Conservation (phyloP, 2,888 invertebrate species). For the Tiliacea citrago region DNA sequence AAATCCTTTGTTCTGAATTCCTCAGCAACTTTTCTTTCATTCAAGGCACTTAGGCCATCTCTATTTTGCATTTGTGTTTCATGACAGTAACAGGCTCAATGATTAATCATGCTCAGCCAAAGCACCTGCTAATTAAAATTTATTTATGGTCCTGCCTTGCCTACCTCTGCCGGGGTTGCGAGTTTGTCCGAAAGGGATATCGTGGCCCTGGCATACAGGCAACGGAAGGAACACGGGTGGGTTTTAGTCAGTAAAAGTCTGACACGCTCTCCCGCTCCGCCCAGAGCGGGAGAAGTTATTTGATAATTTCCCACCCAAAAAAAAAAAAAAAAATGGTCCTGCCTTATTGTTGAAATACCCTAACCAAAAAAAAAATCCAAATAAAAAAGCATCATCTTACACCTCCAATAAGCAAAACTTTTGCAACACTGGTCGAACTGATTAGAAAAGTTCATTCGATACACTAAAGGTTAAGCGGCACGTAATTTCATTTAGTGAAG, state of each 20-base stretch:
- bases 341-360: background rate
- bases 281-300: too few species aligned
- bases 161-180: too few species aligned
- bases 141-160: background rate
- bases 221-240: too few species aligned
- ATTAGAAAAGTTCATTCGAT: slow-evolving; percentile 66
- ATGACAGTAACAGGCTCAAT: background rate
- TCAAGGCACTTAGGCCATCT: slow-evolving; percentile 3
- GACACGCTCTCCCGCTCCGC: too few species aligned
- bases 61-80: background rate
- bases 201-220: too few species aligned
- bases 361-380: too few species aligned
- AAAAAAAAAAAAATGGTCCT: too few species aligned
- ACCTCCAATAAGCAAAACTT: slow-evolving; percentile 39
- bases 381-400: slow-evolving; percentile 4
- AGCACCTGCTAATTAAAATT: too few species aligned
- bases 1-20: slow-evolving; percentile 10
- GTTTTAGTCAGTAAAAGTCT: too few species aligned
- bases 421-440: slow-evolving; percentile 57
- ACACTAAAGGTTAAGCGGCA: slow-evolving; percentile 60
- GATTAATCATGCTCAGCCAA: background rate
- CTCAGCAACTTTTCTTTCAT: background rate
- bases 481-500: slow-evolving; percentile 63
- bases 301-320: too few species aligned
- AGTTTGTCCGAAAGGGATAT: too few species aligned